Evolutionary conservation across 2,113 vertebrate species (phyloP).

Genomic region (Tachysurus vachellii): DNA sequence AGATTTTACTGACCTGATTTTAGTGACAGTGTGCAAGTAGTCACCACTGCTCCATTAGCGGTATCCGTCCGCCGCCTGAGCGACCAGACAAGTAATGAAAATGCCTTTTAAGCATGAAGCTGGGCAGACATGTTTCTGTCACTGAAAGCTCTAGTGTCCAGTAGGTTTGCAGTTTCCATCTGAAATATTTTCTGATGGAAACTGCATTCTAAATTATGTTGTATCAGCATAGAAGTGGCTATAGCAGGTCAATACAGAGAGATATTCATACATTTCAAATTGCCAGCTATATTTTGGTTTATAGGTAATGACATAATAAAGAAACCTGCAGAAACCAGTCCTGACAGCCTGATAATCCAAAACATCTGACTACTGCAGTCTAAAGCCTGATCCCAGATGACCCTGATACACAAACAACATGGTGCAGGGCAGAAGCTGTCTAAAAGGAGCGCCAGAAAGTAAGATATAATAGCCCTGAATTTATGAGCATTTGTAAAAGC

Average conservation of each 20-base stretch:
- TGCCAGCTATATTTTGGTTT: not conserved
- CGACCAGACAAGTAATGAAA: slow-evolving; percentile 23
- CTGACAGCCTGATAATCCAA: slow-evolving; percentile 14
- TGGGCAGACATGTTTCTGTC: slow-evolving; percentile 25
- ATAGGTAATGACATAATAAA: not conserved
- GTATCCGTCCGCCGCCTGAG: not conserved
- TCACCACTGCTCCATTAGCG: slow-evolving; percentile 31
- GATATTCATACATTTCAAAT: slow-evolving; percentile 15
- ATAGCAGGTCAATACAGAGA: slow-evolving; percentile 13
- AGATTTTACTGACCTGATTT: slow-evolving; percentile 44
- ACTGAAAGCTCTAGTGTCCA: slow-evolving; percentile 10
- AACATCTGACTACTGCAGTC: slow-evolving; percentile 32
- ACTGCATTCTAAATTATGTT: not conserved
- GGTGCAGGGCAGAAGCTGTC: slow-evolving; percentile 21
- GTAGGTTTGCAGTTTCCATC: slow-evolving; percentile 14
- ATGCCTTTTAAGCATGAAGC: slow-evolving; percentile 43
- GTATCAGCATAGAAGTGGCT: not conserved
- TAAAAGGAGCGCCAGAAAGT: slow-evolving; percentile 3
- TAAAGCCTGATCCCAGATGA: slow-evolving; percentile 39
- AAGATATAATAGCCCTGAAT: slow-evolving; percentile 15
- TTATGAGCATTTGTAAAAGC: not conserved
- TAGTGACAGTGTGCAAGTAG: slow-evolving; percentile 32
- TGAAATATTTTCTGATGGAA: slow-evolving; percentile 11
- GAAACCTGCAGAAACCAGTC: not conserved
- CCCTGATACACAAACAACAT: slow-evolving; percentile 40